These are phyloP conservation scores for Ormyrus nitidulus DNA, from an alignment of 2,888 invertebrate genomes.

Conservation along the genomic window DNA sequence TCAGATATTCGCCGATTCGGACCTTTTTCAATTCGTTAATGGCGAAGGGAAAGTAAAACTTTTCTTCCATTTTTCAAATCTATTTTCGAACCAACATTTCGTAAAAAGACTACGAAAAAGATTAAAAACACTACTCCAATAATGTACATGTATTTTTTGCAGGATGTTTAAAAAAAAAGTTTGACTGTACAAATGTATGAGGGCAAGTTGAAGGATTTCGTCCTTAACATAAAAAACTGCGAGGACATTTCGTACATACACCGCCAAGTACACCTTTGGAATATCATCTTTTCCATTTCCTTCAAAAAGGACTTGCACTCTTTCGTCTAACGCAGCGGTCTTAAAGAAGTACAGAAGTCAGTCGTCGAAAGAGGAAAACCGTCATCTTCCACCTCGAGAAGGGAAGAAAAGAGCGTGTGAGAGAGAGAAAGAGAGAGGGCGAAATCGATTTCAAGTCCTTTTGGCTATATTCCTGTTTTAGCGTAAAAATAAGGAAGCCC, in stretches of 20 bases:
- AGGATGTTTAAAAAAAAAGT: too few species aligned
- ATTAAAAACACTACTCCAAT: too few species aligned
- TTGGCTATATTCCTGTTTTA: conserved; percentile 24
- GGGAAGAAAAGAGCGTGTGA: background rate
- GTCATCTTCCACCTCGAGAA: conserved; percentile 22
- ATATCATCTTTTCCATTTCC: conserved; percentile 30
- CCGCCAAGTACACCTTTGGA: conserved; percentile 19
- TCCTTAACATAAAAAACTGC: conserved; percentile 32
- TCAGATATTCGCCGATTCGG: too few species aligned
- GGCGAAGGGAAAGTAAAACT: too few species aligned
- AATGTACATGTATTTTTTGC: too few species aligned
- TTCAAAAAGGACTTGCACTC: conserved; percentile 12
- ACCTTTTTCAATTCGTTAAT: too few species aligned
- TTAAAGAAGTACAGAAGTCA: background rate
- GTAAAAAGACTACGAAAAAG: too few species aligned
- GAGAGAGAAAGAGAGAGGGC: background rate
- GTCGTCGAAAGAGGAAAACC: conserved; percentile 9
- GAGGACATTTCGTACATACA: conserved; percentile 41
- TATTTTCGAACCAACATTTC: too few species aligned
- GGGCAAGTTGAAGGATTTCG: too few species aligned
- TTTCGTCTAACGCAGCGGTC: background rate
- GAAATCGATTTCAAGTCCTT: conserved; percentile 47
- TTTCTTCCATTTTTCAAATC: too few species aligned
- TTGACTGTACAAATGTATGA: too few species aligned
- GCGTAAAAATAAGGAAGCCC: conserved; percentile 39